Evolutionary conservation across 2,888 invertebrate genomes (phyloP), one percentile per base, ranked within the genome.

Genomic region (Microctonus aethiopoides): DNA sequence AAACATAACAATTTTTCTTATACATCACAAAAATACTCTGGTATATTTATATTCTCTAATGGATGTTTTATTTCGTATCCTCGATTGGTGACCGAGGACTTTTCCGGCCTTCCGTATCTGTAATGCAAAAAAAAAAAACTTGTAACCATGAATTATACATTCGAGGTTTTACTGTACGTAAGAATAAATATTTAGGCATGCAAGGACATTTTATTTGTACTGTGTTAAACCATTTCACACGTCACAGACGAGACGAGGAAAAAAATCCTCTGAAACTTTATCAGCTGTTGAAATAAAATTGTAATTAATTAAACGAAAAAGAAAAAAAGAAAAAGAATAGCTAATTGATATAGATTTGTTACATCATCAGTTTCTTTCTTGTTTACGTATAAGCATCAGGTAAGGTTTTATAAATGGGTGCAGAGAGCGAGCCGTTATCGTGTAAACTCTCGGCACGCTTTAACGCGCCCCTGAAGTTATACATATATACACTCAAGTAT

Each of bases 101-200:
- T 68, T 29, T 52, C 57, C 69, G 76, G 74, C 77, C 82, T 80
- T 80, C 77, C 75, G 72, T 66, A 36, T 72, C n/a, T n/a, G n/a
- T n/a, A n/a, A n/a, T n/a, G n/a, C 36, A 57, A 57, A n/a, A 16
- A 24, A 5, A 32, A 39, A 39, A 52, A 74, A 77, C 75, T 71
- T 60, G 68, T 67, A 75, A 69, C 72, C 72, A 66, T 72, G 71
- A 75, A 68, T 62, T 65, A 56, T 57, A 39, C 32, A 64, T 60
- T 69, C 75, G 76, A 77, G 78, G 76, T 76, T 79, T 77, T 34
- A 46, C 62, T 63, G 41, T 63, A 51, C 29, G 67, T 24, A 34
- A 57, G 29, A 73, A 77, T 78, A 83, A 83, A 81, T 83, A 83
- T 84, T 80, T 79, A 77, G 79, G 74, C 78, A 75, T 71, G 78